These are phyloP conservation scores for Cottoperca gobio DNA, from an alignment of 2,797 vertebrate species.

Conservation along the genomic window DNA sequence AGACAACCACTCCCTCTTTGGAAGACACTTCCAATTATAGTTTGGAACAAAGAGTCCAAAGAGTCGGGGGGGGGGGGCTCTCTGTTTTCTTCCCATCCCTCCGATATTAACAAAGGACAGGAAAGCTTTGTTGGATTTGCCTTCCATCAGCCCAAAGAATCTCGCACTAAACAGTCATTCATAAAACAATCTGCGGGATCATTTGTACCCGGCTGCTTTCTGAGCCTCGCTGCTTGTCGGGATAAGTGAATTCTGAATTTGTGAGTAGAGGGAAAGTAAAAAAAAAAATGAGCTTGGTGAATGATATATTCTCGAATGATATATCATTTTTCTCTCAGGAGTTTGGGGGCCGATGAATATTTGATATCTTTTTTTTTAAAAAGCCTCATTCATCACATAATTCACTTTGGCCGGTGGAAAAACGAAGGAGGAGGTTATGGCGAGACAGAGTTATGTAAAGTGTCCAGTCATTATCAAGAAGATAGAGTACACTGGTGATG, in stretches of 20 bases:
- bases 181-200: slow-evolving; percentile 62
- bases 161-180: slow-evolving; percentile 42
- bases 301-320: slow-evolving; percentile 68
- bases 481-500: slow-evolving; percentile 39
- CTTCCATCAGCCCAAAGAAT: slow-evolving; percentile 49
- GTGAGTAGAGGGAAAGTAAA: slow-evolving; percentile 33
- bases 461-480: slow-evolving; percentile 59
- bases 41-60: slow-evolving; percentile 5
- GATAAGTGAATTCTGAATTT: slow-evolving; percentile 62
- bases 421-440: slow-evolving; percentile 33
- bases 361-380: slow-evolving; percentile 72
- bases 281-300: slow-evolving; percentile 53
- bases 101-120: not conserved
- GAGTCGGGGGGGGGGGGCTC: not conserved
- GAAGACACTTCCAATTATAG: not conserved
- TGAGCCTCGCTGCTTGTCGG: slow-evolving; percentile 27
- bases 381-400: slow-evolving; percentile 69
- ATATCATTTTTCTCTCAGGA: slow-evolving; percentile 74
- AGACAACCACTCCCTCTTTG: not conserved
- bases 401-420: slow-evolving; percentile 27
- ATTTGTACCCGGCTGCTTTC: slow-evolving; percentile 40
- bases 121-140: slow-evolving; percentile 40
- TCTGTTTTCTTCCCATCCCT: slow-evolving; percentile 2
- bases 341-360: slow-evolving; percentile 78
- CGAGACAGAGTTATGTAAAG: slow-evolving; percentile 41